Evolutionary conservation across 1,140 invertebrate species (phyloP), one percentile per base, ranked within the genome.

Genomic region (Diorhabda elongata): DNA sequence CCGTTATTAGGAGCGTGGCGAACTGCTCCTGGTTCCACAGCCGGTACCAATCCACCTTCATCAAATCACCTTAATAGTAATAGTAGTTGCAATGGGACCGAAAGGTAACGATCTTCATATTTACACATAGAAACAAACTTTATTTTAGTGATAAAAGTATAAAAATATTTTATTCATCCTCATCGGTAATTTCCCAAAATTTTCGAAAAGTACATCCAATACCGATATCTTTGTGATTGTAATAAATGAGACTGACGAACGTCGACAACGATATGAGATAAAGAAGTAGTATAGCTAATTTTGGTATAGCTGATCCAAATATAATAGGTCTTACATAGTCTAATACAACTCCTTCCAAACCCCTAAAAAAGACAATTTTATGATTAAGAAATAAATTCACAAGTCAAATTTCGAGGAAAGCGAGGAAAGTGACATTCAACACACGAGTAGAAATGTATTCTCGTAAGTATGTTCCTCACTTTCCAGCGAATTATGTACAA

Each of bases 21-120:
- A 45, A 86, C 87, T 69, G 84, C 84, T 58, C 84, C 85, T 62
- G 87, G 87, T 69, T 87, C 87, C 63, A 84, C 86, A 41, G 83
- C 85, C 69, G 84, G 84, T 26, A 85, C 84, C 41, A 85, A 85
- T 75, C 82, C 84, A 64, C 84, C 85, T 64, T 87, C 87, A 71
- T 86, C 86, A 66, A 88, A 89, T 81, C 88, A 89, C 79, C 84
- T 89, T 71, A 86, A 87, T 79, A 84, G 83, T 63, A 82, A 80
- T 64, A 82, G 82, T 72, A 85, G 87, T 74, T 88, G 87, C 79
- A 88, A 89, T 81, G 87, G 87, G 68, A 89, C 87, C 60, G 88
- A 89, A 80, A 89, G 87, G 88, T 89, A 66, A 42, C 44, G 7
- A 52, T 6, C 26, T 3, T 3, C 6, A 2, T 4, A 52, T 52